A percentile compares a stretch with the other conserved stretches of the same genome.
phyloP scores from a whole-genome alignment of 2,113 vertebrate genomes.

The Tetrao urogallus region DNA sequence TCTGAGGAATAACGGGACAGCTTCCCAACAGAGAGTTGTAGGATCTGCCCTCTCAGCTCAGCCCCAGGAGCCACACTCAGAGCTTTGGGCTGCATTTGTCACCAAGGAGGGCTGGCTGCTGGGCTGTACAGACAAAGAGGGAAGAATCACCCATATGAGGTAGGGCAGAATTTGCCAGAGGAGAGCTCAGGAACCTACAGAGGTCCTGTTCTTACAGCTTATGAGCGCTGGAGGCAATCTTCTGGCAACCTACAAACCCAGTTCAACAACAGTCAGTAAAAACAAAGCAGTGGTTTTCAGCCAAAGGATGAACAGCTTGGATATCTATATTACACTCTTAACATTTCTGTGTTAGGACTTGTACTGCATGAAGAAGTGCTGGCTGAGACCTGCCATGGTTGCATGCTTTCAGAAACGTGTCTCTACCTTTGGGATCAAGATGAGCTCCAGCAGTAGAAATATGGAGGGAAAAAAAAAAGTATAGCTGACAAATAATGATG shows the following conservation, averaged over 20 bases:
- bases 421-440: background rate
- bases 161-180: rapidly evolving
- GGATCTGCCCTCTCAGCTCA: background rate
- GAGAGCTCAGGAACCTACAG: rapidly evolving
- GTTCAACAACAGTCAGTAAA: background rate
- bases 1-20: background rate
- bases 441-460: background rate
- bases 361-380: background rate
- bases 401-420: background rate
- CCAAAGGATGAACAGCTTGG: background rate
- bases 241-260: background rate
- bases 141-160: background rate
- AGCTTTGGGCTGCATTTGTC: background rate
- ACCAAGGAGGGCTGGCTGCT: background rate
- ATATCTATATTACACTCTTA: background rate
- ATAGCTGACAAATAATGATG: background rate
- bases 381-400: background rate
- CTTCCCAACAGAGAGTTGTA: background rate
- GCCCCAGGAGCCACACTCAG: background rate
- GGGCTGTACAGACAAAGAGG: rapidly evolving
- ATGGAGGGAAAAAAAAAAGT: background rate
- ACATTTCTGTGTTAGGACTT: background rate
- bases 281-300: background rate
- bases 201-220: background rate
- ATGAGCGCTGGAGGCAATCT: background rate